Conservation (phyloP, 2,797 vertebrate species). For the Macropodus opercularis region DNA sequence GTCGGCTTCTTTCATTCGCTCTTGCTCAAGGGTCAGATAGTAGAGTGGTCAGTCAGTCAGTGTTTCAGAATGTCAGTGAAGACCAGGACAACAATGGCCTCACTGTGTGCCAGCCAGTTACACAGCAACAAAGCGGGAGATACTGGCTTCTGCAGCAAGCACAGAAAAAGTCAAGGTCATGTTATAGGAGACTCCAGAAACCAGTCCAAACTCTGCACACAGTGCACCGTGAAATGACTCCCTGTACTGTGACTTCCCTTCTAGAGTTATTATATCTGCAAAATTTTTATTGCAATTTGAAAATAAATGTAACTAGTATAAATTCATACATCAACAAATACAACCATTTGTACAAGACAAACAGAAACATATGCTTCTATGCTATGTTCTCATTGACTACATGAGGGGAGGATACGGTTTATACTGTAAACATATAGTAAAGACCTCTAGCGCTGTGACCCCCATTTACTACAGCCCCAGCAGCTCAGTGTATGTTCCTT, state of each 20-base stretch:
- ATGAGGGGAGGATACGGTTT: slow-evolving; percentile 5
- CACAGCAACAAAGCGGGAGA: neutral
- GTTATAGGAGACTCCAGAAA: slow-evolving; percentile 11
- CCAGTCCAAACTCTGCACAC: neutral
- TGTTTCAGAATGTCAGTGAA: slow-evolving; percentile 35
- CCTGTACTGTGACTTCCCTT: too few species aligned
- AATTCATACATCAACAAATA: too few species aligned
- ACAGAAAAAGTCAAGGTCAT: slow-evolving; percentile 45
- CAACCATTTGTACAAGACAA: too few species aligned
- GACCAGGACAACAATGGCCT: slow-evolving; percentile 28
- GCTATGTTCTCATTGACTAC: neutral
- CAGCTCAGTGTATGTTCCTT: too few species aligned
- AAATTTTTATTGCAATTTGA: too few species aligned
- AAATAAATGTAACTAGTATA: too few species aligned
- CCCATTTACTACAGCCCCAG: neutral
- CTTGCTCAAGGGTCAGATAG: slow-evolving; percentile 26
- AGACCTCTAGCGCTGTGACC: neutral
- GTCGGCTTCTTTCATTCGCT: slow-evolving; percentile 40
- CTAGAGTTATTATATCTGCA: too few species aligned
- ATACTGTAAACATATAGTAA: too few species aligned
- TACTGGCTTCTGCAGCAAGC: slow-evolving; percentile 19
- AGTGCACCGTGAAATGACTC: too few species aligned
- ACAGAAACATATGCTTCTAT: neutral
- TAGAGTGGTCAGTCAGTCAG: slow-evolving; percentile 31
- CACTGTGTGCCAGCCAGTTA: slow-evolving; percentile 39